These are phyloP conservation scores for Drosophila malerkotliana DNA, from an alignment of 1,140 invertebrate species.

Conservation along the genomic window DNA sequence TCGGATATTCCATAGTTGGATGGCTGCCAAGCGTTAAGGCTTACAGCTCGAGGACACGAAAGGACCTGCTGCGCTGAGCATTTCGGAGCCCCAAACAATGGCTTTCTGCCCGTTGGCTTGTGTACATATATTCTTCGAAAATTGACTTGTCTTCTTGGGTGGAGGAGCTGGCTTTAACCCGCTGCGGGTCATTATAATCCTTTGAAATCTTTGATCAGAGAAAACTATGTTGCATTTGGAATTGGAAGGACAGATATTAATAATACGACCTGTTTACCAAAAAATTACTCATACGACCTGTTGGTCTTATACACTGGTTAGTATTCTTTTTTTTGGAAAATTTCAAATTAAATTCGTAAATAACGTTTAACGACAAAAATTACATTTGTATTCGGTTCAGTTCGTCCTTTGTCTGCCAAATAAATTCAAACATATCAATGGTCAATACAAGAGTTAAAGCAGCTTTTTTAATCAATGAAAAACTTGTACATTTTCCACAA, in stretches of 20 bases:
- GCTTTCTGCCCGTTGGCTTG: neutral
- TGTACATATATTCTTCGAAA: slow-evolving; percentile 33
- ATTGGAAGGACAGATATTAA: neutral
- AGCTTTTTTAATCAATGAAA: neutral
- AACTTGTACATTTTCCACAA: slow-evolving; percentile 4
- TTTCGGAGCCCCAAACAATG: slow-evolving; percentile 12
- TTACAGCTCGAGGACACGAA: slow-evolving; percentile 23
- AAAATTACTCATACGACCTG: neutral
- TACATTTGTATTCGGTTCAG: slow-evolving; percentile 1
- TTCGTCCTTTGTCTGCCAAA: slow-evolving; percentile 30
- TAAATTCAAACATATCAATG: slow-evolving; percentile 23
- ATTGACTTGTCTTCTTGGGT: slow-evolving; percentile 26
- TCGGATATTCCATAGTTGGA: slow-evolving; percentile 57
- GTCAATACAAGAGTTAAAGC: slow-evolving; percentile 15
- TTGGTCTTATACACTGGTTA: neutral
- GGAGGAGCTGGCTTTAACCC: neutral
- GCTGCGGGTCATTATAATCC: neutral
- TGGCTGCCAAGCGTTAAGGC: slow-evolving; percentile 58
- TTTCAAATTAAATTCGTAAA: too few species aligned
- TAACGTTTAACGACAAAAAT: too few species aligned
- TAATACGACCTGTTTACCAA: neutral
- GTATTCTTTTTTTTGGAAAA: too few species aligned
- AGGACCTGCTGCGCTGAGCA: slow-evolving; percentile 8
- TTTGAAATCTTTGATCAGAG: neutral
- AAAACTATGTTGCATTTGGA: neutral